Conservation (phyloP, 1,140 invertebrate species). For the Drosophila obscura region DNA sequence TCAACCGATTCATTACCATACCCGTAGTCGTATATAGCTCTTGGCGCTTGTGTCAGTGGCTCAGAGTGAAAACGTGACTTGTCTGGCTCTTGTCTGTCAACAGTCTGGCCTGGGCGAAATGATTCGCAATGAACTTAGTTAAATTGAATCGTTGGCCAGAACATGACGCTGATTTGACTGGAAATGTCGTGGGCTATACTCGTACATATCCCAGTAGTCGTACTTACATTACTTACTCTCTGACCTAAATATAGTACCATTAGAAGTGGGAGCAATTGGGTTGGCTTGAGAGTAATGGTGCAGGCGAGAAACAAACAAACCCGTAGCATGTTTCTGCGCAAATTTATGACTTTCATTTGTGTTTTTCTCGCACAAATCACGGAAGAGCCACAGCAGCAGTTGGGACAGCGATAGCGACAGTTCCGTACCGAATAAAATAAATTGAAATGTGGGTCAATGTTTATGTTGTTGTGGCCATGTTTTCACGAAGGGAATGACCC, state of each 20-base stretch:
- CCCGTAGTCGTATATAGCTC: constrained; percentile 16
- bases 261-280: constrained; percentile 1
- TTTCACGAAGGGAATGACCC: constrained; percentile 33
- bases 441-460: constrained; percentile 68
- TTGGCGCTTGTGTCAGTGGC: constrained; percentile 35
- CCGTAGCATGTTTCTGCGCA: constrained; percentile 24
- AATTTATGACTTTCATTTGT: constrained; percentile 75
- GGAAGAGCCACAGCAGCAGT: constrained; percentile 30
- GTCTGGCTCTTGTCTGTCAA: constrained; percentile 57
- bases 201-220: constrained; percentile 15
- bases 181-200: constrained; percentile 34
- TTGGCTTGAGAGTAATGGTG: neutral
- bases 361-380: constrained; percentile 53
- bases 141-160: constrained; percentile 56
- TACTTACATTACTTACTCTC: constrained; percentile 39
- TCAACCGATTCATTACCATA: constrained; percentile 35
- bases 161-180: constrained; percentile 62
- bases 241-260: constrained; percentile 31
- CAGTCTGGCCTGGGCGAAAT: constrained; percentile 33
- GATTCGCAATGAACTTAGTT: constrained; percentile 44
- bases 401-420: constrained; percentile 21
- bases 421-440: constrained; percentile 48
- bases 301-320: constrained; percentile 8
- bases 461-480: constrained; percentile 51
- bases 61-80: constrained; percentile 53